Evolutionary conservation across 2,888 invertebrate genomes (phyloP).

Genomic region (Campopleginae sp.): DNA sequence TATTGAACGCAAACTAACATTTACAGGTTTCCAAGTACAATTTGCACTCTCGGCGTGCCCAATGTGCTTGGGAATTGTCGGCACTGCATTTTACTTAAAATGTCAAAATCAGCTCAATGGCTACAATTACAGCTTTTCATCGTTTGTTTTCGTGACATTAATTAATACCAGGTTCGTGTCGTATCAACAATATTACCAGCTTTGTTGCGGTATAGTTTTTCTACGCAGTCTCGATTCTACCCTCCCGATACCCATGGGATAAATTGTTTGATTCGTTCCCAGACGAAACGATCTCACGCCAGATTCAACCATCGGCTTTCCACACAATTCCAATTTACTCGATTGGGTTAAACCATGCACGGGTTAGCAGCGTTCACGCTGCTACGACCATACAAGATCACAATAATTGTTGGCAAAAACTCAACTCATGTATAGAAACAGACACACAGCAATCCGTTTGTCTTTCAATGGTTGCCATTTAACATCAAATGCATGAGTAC

Average conservation of each 20-base stretch:
- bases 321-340: constrained; percentile 70
- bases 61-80: not conserved
- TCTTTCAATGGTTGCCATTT: not conserved
- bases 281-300: constrained; percentile 46
- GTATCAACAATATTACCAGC: not conserved
- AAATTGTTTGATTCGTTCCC: constrained; percentile 27
- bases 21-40: not conserved
- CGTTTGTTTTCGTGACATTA: not conserved
- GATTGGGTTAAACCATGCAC: constrained; percentile 77
- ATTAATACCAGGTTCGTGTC: not conserved
- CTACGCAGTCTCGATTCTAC: not conserved
- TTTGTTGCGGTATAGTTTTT: not conserved
- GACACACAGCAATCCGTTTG: constrained; percentile 20
- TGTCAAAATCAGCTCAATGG: not conserved
- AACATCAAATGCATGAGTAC: not conserved
- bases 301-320: not conserved
- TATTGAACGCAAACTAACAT: not conserved
- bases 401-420: constrained; percentile 11
- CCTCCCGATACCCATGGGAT: constrained; percentile 2
- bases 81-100: not conserved
- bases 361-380: constrained; percentile 60
- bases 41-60: not conserved
- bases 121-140: not conserved
- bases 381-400: not conserved
- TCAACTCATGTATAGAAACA: not conserved